Evolutionary conservation across 2,888 invertebrate genomes (phyloP), one percentile per base, ranked within the genome.

Genomic region (Parochlus steinenii): DNA sequence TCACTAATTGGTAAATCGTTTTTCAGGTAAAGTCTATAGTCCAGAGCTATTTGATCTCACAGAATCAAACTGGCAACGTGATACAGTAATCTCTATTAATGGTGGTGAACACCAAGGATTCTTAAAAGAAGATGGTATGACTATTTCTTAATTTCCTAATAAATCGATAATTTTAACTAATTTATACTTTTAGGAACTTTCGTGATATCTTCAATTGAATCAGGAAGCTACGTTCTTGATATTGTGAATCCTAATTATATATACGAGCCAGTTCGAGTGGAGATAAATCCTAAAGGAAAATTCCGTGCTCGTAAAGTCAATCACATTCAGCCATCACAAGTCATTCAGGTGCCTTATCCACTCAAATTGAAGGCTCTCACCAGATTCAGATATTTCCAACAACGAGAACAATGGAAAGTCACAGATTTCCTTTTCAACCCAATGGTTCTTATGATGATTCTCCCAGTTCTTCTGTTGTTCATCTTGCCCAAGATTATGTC

Each of bases 391-490:
- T 89, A 86, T 61, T 98, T 97, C 63, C 90, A 93, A 65, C 65
- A 77, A 12, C 65, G 97, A 29, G 97, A 98, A 54, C 92, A 95
- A 52, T 95, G 93, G 93, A 71, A 93, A 51, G 64, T 95, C 8
- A 93, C 93, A 1, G 97, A 98, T 62, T 85, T 97, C 58, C 58
- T 98, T 20, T 83, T 93, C 57, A 93, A 86, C 57, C 95, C 95
- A 3, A 95, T 95, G 93, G 85, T 95, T 5, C 67, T 97, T 41
- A 95, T 95, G 85, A 97, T 95, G 93, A 74, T 95, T 15, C 55
- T 95, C 42, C 95, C 95, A 0, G 61, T 95, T 19, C 53, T 93
- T 4, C 63, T 95, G 5, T 81, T 97, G 46, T 81, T 93, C 74
- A 67, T 95, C 41, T 59, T 95, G 48, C 93, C 95, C 1, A 93